Conservation (phyloP, 2,888 invertebrate genomes). For the Ormyrus pomaceus region DNA sequence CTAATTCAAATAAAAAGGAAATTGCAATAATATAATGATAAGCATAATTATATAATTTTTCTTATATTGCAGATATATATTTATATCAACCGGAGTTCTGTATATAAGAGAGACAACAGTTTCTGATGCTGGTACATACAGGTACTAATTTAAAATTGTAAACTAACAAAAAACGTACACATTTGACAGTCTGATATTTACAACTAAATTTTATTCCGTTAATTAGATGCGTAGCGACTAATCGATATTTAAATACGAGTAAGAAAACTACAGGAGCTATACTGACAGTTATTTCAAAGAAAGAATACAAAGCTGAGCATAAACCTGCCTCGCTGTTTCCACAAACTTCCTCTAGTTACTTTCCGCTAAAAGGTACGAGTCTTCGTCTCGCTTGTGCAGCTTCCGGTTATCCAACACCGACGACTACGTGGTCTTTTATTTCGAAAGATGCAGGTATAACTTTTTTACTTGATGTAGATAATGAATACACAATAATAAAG, state of each 20-base stretch:
- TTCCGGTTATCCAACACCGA: slow-evolving; percentile 74
- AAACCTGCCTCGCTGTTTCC: slow-evolving; percentile 64
- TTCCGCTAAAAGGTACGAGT: slow-evolving; percentile 72
- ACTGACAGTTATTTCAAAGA: slow-evolving; percentile 64
- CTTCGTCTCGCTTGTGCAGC: slow-evolving; percentile 76
- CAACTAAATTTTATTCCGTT: not conserved
- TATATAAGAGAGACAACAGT: slow-evolving; percentile 76
- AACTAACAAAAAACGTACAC: not conserved
- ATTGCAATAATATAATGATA: no score
- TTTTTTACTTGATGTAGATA: slow-evolving; percentile 4
- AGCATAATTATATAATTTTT: no score
- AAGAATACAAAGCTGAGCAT: slow-evolving; percentile 13
- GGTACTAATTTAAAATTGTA: slow-evolving; percentile 64
- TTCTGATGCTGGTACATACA: slow-evolving; percentile 77
- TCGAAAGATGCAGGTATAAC: slow-evolving; percentile 66
- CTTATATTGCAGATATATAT: slow-evolving; percentile 73
- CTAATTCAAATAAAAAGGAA: no score
- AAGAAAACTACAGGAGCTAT: slow-evolving; percentile 73
- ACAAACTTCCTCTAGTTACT: slow-evolving; percentile 69
- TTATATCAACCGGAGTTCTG: slow-evolving; percentile 77
- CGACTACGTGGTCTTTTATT: slow-evolving; percentile 73
- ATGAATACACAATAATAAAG: no score
- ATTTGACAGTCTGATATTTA: not conserved
- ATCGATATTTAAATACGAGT: slow-evolving; percentile 72
- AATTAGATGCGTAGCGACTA: slow-evolving; percentile 72